Conservation (phyloP, 2,113 vertebrate species). For the Megalops atlanticus region DNA sequence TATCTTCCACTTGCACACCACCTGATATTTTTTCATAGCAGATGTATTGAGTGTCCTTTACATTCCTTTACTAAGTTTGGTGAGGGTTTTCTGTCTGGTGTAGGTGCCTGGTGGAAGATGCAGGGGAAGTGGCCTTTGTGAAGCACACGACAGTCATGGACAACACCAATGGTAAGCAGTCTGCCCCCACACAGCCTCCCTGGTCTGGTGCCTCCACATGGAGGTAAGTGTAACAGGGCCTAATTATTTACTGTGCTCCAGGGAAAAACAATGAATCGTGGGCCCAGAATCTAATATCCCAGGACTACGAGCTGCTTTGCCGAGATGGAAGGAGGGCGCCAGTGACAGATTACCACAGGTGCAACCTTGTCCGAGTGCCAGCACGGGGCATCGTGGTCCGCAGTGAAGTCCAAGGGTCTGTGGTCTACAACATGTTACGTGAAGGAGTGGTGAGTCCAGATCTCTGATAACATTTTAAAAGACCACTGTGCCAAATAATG, state of each 20-base stretch:
- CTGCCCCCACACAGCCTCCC: neutral
- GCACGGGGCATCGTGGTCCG: conserved; percentile 80
- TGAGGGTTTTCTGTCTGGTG: neutral
- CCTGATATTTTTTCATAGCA: neutral
- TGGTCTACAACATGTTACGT: conserved; percentile 76
- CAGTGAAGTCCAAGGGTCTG: conserved; percentile 56
- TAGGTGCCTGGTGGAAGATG: conserved; percentile 79
- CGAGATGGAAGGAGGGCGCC: conserved; percentile 71
- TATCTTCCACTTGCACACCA: neutral
- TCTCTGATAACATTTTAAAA: neutral
- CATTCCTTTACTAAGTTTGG: neutral
- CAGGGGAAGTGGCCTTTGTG: conserved; percentile 83
- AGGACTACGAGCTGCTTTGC: conserved; percentile 85
- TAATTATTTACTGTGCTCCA: conserved; percentile 46
- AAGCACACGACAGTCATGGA: conserved; percentile 83
- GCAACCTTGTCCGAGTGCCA: conserved; percentile 81
- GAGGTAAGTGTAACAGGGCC: neutral
- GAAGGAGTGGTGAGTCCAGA: conserved; percentile 78
- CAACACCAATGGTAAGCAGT: conserved; percentile 76
- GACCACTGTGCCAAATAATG: too few species aligned
- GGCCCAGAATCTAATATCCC: conserved; percentile 64
- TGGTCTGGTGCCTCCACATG: neutral
- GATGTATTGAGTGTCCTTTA: neutral
- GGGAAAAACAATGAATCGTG: conserved; percentile 67
- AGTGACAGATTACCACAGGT: conserved; percentile 73